Evolutionary conservation across 2,888 invertebrate species (phyloP).

Genomic region (Mythimna loreyi): DNA sequence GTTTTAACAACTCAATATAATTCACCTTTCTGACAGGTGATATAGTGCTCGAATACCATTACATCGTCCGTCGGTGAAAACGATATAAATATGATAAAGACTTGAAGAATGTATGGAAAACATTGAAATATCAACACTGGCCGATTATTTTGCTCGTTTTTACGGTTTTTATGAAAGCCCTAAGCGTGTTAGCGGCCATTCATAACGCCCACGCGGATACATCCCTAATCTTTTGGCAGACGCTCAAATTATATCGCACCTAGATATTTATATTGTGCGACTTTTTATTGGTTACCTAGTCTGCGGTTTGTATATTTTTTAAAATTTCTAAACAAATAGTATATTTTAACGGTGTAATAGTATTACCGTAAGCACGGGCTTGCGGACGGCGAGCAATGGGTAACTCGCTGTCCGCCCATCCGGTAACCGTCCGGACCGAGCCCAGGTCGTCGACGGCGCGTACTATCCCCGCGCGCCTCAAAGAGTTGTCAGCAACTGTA

Average conservation of each 20-base stretch:
- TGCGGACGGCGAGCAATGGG: too few relatives aligned
- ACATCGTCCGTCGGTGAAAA: slow-evolving; percentile 39
- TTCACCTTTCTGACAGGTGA: slow-evolving; percentile 43
- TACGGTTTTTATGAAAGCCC: slow-evolving; percentile 66
- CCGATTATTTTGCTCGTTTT: slow-evolving; percentile 62
- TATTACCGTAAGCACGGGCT: too few relatives aligned
- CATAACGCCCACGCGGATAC: slow-evolving; percentile 78
- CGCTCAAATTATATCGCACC: slow-evolving; percentile 80
- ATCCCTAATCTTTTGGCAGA: slow-evolving; percentile 86
- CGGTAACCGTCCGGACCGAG: too few relatives aligned
- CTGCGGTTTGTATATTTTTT: not conserved
- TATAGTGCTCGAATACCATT: slow-evolving; percentile 34
- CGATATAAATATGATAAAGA: slow-evolving; percentile 50
- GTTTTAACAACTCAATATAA: slow-evolving; percentile 32
- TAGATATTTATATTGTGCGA: slow-evolving; percentile 75
- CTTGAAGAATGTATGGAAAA: slow-evolving; percentile 55
- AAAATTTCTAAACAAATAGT: not conserved
- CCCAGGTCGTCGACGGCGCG: too few relatives aligned
- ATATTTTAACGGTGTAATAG: not conserved
- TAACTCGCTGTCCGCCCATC: too few relatives aligned
- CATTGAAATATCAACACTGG: slow-evolving; percentile 62
- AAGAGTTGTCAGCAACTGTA: too few relatives aligned
- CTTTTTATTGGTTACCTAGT: slow-evolving; percentile 17
- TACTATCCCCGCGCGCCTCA: too few relatives aligned
- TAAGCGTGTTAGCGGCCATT: slow-evolving; percentile 75